Evolutionary conservation across 2,888 invertebrate species (phyloP).

Genomic region (Pheosia tremula): DNA sequence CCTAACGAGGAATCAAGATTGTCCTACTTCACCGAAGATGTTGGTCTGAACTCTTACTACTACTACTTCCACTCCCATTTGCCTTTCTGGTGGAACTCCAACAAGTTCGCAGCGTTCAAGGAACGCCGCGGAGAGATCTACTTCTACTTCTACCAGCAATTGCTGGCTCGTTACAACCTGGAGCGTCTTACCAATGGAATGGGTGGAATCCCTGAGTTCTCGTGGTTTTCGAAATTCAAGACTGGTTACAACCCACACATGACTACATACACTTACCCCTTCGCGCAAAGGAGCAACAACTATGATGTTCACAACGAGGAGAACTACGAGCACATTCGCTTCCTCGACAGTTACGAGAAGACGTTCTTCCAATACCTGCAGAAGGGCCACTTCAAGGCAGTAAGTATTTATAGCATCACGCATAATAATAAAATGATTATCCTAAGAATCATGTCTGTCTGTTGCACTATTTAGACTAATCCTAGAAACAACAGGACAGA

Average conservation of each 20-base stretch:
- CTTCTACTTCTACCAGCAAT: conserved; percentile 87
- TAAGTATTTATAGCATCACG: conserved; percentile 41
- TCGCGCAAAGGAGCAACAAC: conserved; percentile 84
- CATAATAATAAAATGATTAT: too few species aligned
- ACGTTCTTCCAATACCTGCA: conserved; percentile 77
- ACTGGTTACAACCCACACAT: conserved; percentile 61
- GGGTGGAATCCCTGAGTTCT: conserved; percentile 85
- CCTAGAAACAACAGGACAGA: too few species aligned
- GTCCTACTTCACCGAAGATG: conserved; percentile 88
- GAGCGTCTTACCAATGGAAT: conserved; percentile 87
- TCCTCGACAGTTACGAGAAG: conserved; percentile 86
- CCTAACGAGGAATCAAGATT: conserved; percentile 84
- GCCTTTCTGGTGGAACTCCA: conserved; percentile 86
- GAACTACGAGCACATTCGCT: conserved; percentile 72
- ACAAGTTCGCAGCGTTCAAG: conserved; percentile 73
- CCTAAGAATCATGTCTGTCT: too few species aligned
- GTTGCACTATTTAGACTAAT: too few species aligned
- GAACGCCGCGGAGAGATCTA: conserved; percentile 87
- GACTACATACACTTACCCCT: conserved; percentile 56
- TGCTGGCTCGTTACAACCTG: conserved; percentile 88
- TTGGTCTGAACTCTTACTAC: conserved; percentile 88
- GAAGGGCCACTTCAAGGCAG: conserved; percentile 85
- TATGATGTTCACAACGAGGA: conserved; percentile 84
- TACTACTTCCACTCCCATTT: conserved; percentile 86
- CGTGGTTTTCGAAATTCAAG: conserved; percentile 85